A percentile compares a stretch with the other conserved stretches of the same genome.
These are phyloP conservation scores for Bathybates hornii DNA, from an alignment of 2,113 vertebrate genomes.

Conservation along the genomic window DNA sequence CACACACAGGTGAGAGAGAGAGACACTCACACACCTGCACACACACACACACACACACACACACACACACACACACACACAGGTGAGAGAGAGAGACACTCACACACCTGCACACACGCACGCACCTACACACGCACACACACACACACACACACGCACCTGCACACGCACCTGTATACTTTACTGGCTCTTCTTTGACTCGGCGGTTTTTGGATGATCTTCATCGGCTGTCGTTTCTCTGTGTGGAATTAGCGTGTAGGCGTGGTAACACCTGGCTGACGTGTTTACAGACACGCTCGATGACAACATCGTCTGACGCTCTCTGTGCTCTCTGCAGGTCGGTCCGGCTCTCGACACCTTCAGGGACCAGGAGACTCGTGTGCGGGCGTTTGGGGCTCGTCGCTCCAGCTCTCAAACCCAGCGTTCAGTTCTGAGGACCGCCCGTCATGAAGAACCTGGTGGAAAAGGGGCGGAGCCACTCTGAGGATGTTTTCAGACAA, in stretches of 20 bases:
- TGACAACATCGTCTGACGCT: background rate
- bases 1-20: no score
- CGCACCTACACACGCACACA: no score
- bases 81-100: no score
- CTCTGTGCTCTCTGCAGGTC: constrained; percentile 55
- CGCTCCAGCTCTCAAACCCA: constrained; percentile 47
- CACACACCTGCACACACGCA: accelerated
- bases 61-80: accelerated
- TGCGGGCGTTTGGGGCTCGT: constrained; percentile 58
- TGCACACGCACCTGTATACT: background rate
- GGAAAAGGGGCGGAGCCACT: background rate
- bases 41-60: accelerated
- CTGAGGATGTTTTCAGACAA: background rate
- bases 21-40: accelerated
- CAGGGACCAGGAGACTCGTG: constrained; percentile 27
- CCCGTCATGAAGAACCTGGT: background rate
- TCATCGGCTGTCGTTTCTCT: accelerated
- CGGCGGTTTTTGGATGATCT: no score
- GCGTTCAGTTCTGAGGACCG: constrained; percentile 2
- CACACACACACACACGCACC: no score
- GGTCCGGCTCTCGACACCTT: constrained; percentile 80
- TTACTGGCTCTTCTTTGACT: background rate
- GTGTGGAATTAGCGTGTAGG: accelerated
- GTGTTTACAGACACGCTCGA: background rate
- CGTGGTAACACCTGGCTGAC: background rate